Evolutionary conservation across 2,888 invertebrate genomes (phyloP).

Genomic region (Julus scanicus): DNA sequence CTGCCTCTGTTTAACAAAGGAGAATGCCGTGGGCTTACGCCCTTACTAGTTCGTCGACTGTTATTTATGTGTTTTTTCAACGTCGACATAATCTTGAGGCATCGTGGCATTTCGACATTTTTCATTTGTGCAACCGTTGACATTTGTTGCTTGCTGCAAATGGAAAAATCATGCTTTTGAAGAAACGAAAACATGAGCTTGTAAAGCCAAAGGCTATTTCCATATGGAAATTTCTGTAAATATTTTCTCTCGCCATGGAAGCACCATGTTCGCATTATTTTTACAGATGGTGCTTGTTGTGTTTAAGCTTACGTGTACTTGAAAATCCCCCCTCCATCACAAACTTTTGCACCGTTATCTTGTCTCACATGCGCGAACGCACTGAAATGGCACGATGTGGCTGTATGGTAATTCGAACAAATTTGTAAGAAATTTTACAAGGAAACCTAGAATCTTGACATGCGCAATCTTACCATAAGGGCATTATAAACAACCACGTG

Average conservation of each 20-base stretch:
- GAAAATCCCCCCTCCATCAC: not conserved
- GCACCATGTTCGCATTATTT: constrained; percentile 28
- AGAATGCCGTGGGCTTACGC: not conserved
- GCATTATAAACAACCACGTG: not conserved
- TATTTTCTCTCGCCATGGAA: not conserved
- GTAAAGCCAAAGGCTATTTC: not conserved
- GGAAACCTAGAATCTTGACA: too few species aligned
- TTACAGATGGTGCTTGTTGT: constrained; percentile 35
- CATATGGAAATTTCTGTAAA: not conserved
- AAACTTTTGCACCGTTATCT: not conserved
- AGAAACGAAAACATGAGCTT: not conserved
- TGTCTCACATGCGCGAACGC: not conserved
- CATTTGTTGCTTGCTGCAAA: constrained; percentile 40
- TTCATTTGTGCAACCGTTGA: not conserved
- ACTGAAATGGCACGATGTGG: not conserved
- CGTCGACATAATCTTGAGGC: not conserved
- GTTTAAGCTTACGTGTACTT: not conserved
- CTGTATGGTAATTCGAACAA: not conserved
- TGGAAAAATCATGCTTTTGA: constrained; percentile 30
- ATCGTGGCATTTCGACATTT: not conserved
- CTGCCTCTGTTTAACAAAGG: not conserved
- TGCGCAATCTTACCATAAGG: not conserved
- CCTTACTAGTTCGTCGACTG: not conserved
- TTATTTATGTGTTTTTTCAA: constrained; percentile 27
- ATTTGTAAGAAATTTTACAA: too few species aligned